phyloP scores from a whole-genome alignment of 2,797 vertebrate genomes.

The Pteropus rufus region DNA sequence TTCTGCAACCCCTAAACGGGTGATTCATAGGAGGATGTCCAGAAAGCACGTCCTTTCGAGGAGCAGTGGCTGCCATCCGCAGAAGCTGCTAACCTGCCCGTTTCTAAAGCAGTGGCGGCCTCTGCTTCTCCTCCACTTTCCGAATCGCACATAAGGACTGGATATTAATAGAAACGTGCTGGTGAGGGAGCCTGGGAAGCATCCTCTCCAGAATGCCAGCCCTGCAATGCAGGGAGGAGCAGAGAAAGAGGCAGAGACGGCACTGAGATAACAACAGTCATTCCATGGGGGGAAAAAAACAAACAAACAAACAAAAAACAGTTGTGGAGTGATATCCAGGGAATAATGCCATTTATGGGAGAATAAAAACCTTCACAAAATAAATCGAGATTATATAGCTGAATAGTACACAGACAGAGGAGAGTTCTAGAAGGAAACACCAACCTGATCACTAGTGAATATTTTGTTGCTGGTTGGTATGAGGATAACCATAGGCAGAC shows the following conservation, averaged over 20 bases:
- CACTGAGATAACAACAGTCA: not conserved
- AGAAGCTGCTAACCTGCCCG: not conserved
- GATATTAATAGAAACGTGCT: not conserved
- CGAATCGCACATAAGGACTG: not conserved
- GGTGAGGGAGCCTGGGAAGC: not conserved
- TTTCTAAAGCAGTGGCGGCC: not conserved
- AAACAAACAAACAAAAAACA: not conserved
- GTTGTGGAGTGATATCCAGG: fast-evolving
- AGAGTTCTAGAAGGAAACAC: not conserved
- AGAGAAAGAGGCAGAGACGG: not conserved
- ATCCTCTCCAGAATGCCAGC: not conserved
- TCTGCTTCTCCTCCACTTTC: not conserved
- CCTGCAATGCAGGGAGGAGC: too few relatives aligned
- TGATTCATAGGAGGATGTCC: not conserved
- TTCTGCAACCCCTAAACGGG: too few relatives aligned
- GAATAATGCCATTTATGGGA: not conserved
- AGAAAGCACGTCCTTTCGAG: not conserved
- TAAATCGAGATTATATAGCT: not conserved
- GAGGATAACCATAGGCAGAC: not conserved
- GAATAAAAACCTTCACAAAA: not conserved
- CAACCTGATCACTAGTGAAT: not conserved
- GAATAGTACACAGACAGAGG: not conserved
- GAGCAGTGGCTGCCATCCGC: fast-evolving
- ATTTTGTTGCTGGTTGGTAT: not conserved
- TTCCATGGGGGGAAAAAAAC: not conserved